Evolutionary conservation across 2,888 invertebrate genomes (phyloP).

Genomic region (Melanotus villosus): DNA sequence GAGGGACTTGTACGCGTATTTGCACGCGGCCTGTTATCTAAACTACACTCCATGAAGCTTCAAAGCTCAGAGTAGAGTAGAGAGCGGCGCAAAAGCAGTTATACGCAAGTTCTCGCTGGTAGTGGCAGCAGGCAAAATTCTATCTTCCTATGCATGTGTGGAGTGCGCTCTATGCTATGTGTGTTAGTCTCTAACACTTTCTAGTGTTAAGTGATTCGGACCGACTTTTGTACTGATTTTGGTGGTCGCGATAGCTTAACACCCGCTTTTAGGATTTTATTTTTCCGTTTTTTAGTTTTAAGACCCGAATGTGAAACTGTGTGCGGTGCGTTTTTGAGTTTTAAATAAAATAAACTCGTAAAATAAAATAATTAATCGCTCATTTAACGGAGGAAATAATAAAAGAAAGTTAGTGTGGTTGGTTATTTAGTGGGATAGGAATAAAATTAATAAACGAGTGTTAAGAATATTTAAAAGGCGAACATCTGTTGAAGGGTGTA

Average conservation of each 20-base stretch:
- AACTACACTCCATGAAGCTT: conserved; percentile 59
- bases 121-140: conserved; percentile 44
- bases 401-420: conserved; percentile 36
- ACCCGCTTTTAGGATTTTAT: conserved; percentile 12
- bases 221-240: conserved; percentile 27
- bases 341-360: neutral
- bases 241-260: conserved; percentile 15
- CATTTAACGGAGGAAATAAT: conserved; percentile 9
- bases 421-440: conserved; percentile 18
- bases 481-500: conserved; percentile 43
- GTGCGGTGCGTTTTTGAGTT: conserved; percentile 11
- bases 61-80: conserved; percentile 59
- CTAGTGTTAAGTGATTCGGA: conserved; percentile 39
- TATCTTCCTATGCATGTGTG: conserved; percentile 44
- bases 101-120: conserved; percentile 55
- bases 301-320: neutral
- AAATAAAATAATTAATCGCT: neutral
- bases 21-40: conserved; percentile 50
- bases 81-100: conserved; percentile 55
- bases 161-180: conserved; percentile 45
- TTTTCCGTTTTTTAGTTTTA: conserved; percentile 3
- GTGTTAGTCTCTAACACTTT: conserved; percentile 42
- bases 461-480: conserved; percentile 36
- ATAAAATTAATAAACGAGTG: conserved; percentile 28
- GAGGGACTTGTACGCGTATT: conserved; percentile 42